Conservation (phyloP, 2,888 invertebrate species). For the Dicyrtoma fusca region DNA sequence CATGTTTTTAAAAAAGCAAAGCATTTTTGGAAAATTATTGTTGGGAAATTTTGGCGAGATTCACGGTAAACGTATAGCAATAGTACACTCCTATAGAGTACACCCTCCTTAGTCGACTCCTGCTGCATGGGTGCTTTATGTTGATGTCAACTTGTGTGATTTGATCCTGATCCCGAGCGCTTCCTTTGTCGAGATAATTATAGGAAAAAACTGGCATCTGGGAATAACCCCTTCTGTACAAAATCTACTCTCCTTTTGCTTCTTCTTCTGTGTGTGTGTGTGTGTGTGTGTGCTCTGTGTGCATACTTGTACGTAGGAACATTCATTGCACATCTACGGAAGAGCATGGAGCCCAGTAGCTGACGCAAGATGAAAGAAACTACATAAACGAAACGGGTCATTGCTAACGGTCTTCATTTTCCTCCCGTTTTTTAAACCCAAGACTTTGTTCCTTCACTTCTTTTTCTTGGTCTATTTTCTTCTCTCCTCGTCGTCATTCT, state of each 20-base stretch:
- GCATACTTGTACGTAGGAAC: too few relatives aligned
- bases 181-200: constrained; percentile 45
- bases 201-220: constrained; percentile 37
- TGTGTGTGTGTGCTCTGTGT: too few relatives aligned
- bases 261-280: too few relatives aligned
- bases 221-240: constrained; percentile 23
- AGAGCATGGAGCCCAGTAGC: neutral
- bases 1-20: too few relatives aligned
- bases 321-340: too few relatives aligned
- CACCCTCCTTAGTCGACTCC: too few relatives aligned
- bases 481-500: neutral
- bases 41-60: too few relatives aligned
- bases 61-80: too few relatives aligned
- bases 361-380: constrained; percentile 3
- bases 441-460: constrained; percentile 28
- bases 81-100: too few relatives aligned
- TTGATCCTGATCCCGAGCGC: constrained; percentile 27
- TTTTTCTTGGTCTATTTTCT: neutral
- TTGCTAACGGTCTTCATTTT: constrained; percentile 19
- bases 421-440: constrained; percentile 12
- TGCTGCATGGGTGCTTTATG: constrained; percentile 2
- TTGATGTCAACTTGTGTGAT: constrained; percentile 28
- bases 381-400: constrained; percentile 22
- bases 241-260: too few relatives aligned
- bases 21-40: too few relatives aligned